Percentiles rank a stretch among this genome's conserved stretches.
Conservation (phyloP, 2,888 invertebrate species). For the Erebia ligea region DNA sequence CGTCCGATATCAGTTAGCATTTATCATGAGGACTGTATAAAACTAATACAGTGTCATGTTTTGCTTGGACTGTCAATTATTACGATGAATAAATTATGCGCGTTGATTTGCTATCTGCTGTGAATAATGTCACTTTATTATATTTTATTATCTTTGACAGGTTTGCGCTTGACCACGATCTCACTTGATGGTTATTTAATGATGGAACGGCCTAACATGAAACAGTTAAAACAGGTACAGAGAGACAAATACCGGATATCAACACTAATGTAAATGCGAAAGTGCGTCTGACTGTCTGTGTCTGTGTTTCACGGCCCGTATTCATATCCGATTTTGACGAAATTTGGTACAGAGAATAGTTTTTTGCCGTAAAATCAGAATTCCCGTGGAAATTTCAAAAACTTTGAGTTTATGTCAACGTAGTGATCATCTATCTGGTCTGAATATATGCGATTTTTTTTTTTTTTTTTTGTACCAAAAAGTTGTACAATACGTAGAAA, state of each 20-base stretch:
- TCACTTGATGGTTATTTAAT: conserved; percentile 1
- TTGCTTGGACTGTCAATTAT: background rate
- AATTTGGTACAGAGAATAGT: too few relatives aligned
- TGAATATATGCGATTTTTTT: too few relatives aligned
- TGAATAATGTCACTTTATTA: background rate
- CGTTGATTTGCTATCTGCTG: background rate
- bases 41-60: conserved; percentile 3
- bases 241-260: background rate
- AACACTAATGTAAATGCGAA: too few relatives aligned
- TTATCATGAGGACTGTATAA: conserved; percentile 20
- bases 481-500: too few relatives aligned
- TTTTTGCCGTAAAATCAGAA: too few relatives aligned
- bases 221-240: background rate
- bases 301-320: too few relatives aligned
- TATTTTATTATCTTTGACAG: background rate
- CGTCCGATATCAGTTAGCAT: conserved; percentile 40
- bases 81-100: conserved; percentile 8
- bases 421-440: too few relatives aligned
- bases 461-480: too few relatives aligned
- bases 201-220: background rate
- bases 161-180: background rate
- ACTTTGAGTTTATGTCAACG: too few relatives aligned
- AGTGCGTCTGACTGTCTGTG: too few relatives aligned
- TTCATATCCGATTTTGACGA: too few relatives aligned
- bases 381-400: too few relatives aligned